A percentile compares a stretch with the other conserved stretches of the same genome.
Evolutionary conservation across 2,888 invertebrate species (phyloP).

Genomic region (Hoplodrina blanda): DNA sequence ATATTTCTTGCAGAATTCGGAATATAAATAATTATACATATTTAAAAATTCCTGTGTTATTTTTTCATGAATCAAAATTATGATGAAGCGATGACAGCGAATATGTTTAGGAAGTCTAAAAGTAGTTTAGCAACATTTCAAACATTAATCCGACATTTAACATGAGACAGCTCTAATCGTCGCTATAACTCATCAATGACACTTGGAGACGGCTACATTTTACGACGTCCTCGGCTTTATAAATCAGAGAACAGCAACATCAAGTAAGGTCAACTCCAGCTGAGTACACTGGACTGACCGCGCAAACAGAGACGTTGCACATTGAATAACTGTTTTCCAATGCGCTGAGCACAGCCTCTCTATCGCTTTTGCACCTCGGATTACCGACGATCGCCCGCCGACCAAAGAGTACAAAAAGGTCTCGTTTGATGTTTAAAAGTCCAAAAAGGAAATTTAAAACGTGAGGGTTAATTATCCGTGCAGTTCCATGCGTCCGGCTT

Average conservation of each 20-base stretch:
- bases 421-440: conserved; percentile 75
- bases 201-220: conserved; percentile 45
- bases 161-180: conserved; percentile 48
- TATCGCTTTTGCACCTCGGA: conserved; percentile 79
- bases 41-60: conserved; percentile 18
- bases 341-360: conserved; percentile 77
- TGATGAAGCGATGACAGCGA: conserved; percentile 38
- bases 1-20: background rate
- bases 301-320: conserved; percentile 74
- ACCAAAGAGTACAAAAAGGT: conserved; percentile 70
- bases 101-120: conserved; percentile 52
- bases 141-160: conserved; percentile 46
- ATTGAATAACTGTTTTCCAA: conserved; percentile 82
- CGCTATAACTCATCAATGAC: conserved; percentile 49
- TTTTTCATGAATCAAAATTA: conserved; percentile 38
- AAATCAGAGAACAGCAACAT: conserved; percentile 53
- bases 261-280: conserved; percentile 61
- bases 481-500: conserved; percentile 64
- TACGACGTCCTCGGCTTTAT: conserved; percentile 52
- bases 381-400: conserved; percentile 73
- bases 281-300: conserved; percentile 68
- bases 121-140: conserved; percentile 44
- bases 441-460: conserved; percentile 70
- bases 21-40: conserved; percentile 13
- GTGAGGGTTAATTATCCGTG: conserved; percentile 74